Evolutionary conservation across 2,888 invertebrate species (phyloP).

Genomic region (Selenia dentaria): DNA sequence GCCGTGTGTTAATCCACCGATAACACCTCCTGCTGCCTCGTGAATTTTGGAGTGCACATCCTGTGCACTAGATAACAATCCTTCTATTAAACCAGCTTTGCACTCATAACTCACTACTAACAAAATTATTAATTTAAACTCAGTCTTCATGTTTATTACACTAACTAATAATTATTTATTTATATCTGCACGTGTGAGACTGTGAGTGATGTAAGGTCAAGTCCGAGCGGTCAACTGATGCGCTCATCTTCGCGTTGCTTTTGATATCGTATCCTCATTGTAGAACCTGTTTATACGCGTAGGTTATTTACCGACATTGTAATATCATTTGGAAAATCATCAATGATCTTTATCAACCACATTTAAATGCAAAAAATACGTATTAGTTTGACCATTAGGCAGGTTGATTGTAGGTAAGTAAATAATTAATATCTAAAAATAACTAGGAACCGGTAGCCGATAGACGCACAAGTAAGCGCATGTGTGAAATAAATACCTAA

Average conservation of each 20-base stretch:
- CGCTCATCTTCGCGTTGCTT: conserved; percentile 41
- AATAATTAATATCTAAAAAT: too few species aligned
- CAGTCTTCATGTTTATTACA: conserved; percentile 24
- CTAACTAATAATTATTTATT: conserved; percentile 2
- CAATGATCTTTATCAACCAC: too few species aligned
- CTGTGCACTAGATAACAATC: conserved; percentile 45
- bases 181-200: conserved; percentile 8
- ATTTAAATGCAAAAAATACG: too few species aligned
- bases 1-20: conserved; percentile 52
- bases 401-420: too few species aligned
- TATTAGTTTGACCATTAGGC: too few species aligned
- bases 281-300: conserved; percentile 44
- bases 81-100: conserved; percentile 39
- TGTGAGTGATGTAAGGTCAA: conserved; percentile 22
- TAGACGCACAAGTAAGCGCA: too few species aligned
- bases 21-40: conserved; percentile 48
- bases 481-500: too few species aligned
- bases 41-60: conserved; percentile 47
- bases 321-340: too few species aligned
- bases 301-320: conserved; percentile 5
- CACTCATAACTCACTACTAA: conserved; percentile 39
- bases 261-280: conserved; percentile 30
- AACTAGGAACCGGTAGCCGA: too few species aligned
- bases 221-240: conserved; percentile 44
- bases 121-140: conserved; percentile 37